Evolutionary conservation across 1,140 invertebrate species (phyloP).

Genomic region (Octopus sinensis): DNA sequence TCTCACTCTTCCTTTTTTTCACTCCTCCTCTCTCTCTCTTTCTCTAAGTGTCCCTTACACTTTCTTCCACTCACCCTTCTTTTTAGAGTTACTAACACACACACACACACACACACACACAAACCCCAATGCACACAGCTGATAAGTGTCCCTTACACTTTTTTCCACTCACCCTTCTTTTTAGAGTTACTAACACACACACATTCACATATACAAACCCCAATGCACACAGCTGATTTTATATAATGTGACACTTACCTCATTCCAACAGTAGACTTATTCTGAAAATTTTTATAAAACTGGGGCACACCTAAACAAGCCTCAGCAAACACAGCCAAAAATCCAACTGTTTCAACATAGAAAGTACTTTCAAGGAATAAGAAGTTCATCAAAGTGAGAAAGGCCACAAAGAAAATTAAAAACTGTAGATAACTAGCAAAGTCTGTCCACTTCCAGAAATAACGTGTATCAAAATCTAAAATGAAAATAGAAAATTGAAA

Average conservation of each 20-base stretch:
- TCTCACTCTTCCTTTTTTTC: too few species aligned
- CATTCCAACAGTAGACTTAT: conserved; percentile 93
- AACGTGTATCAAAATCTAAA: conserved; percentile 57
- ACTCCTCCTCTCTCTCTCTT: too few species aligned
- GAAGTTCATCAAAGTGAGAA: conserved; percentile 82
- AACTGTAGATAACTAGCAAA: conserved; percentile 95
- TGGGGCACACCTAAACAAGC: conserved; percentile 94
- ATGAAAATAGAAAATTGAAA: conserved; percentile 17
- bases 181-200: background rate
- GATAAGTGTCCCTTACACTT: too few species aligned
- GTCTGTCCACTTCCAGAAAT: conserved; percentile 99
- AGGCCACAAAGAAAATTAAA: conserved; percentile 78
- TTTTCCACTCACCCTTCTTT: too few species aligned
- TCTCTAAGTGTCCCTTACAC: too few species aligned
- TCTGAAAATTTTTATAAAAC: conserved; percentile 81
- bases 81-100: background rate
- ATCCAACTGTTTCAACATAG: conserved; percentile 62
- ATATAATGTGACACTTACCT: conserved; percentile 66
- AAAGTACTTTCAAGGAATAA: conserved; percentile 72
- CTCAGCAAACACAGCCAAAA: conserved; percentile 91
- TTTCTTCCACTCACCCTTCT: too few species aligned
- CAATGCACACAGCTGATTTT: too few species aligned
- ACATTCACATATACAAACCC: background rate
- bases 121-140: too few species aligned
- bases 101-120: background rate